These are phyloP conservation scores for Characodon lateralis DNA, from an alignment of 2,797 vertebrate species.

Conservation along the genomic window DNA sequence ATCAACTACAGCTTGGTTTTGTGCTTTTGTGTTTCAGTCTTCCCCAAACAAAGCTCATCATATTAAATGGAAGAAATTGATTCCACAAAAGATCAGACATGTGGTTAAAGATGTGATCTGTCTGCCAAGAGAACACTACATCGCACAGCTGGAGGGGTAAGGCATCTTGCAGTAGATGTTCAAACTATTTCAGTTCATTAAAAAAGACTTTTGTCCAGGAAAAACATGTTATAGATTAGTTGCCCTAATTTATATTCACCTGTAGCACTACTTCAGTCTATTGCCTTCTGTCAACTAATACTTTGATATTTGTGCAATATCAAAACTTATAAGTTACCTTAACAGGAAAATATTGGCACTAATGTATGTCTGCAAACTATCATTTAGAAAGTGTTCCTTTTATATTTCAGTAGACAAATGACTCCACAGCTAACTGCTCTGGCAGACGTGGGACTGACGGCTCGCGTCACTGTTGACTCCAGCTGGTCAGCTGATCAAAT, in stretches of 20 bases:
- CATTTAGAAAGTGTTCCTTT: background rate
- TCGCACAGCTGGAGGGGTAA: conserved; percentile 58
- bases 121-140: conserved; percentile 50
- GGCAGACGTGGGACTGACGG: conserved; percentile 23
- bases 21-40: conserved; percentile 6
- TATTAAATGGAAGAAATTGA: conserved; percentile 65
- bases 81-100: conserved; percentile 38
- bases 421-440: conserved; percentile 25
- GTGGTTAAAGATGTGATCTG: conserved; percentile 76
- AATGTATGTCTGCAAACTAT: background rate
- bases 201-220: background rate
- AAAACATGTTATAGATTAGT: background rate
- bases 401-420: conserved; percentile 14
- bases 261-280: background rate
- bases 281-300: too few relatives aligned
- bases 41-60: background rate
- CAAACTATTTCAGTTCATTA: background rate
- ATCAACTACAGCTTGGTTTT: background rate
- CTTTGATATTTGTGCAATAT: background rate
- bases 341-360: background rate
- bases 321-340: background rate
- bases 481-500: conserved; percentile 66
- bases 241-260: background rate
- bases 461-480: conserved; percentile 68
- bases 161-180: background rate